phyloP scores from a whole-genome alignment of 2,888 invertebrate genomes.

The Phengaris alcon region DNA sequence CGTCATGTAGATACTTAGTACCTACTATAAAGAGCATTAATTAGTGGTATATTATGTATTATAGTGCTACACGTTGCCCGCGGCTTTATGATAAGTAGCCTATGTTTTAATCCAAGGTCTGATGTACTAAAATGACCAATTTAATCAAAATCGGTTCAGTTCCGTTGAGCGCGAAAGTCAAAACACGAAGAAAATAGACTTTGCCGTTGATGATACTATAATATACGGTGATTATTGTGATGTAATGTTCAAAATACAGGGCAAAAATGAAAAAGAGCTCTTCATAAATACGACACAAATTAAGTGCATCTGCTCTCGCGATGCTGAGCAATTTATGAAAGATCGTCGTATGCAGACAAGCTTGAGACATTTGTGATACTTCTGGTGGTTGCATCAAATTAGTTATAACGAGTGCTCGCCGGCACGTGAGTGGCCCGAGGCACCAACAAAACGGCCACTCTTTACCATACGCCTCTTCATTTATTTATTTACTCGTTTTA shows the following conservation, averaged over 20 bases:
- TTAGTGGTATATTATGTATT: too few species aligned
- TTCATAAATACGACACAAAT: constrained; percentile 1
- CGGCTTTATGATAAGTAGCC: too few species aligned
- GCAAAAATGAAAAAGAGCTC: neutral
- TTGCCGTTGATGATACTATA: too few species aligned
- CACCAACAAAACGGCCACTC: constrained; percentile 47
- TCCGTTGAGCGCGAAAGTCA: too few species aligned
- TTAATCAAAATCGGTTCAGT: too few species aligned
- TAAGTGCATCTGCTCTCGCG: constrained; percentile 1
- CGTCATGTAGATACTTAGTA: too few species aligned
- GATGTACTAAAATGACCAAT: too few species aligned
- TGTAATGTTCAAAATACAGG: neutral
- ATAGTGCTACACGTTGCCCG: too few species aligned
- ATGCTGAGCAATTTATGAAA: constrained; percentile 15
- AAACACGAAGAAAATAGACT: too few species aligned
- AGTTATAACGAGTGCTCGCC: constrained; percentile 45
- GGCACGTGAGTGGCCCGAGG: constrained; percentile 47
- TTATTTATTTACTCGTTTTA: too few species aligned
- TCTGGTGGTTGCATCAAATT: constrained; percentile 41
- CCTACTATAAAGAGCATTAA: too few species aligned
- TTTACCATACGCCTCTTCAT: constrained; percentile 42
- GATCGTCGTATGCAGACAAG: constrained; percentile 8
- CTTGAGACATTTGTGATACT: constrained; percentile 18
- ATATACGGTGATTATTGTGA: neutral
- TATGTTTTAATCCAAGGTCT: too few species aligned